Percentiles rank a stretch among this genome's conserved stretches.
Evolutionary conservation across 2,797 vertebrate species (phyloP).

Genomic region (Botia kubotai): DNA sequence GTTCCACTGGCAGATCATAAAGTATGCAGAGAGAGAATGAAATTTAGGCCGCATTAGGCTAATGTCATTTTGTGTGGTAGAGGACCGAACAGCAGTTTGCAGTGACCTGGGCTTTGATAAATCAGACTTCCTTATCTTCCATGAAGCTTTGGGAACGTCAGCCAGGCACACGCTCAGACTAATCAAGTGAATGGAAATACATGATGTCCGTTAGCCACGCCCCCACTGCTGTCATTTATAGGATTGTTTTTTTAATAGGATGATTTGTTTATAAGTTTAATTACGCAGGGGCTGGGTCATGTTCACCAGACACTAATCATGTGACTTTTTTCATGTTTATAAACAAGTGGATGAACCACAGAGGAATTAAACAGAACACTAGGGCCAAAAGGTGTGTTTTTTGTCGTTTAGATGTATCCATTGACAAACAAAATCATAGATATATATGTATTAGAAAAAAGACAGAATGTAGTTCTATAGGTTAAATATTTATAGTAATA

Average conservation of each 20-base stretch:
- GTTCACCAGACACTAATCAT: not conserved
- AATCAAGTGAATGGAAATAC: slow-evolving; percentile 64
- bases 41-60: slow-evolving; percentile 63
- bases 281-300: too few species aligned
- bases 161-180: slow-evolving; percentile 45
- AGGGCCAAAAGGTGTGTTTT: too few species aligned
- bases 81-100: slow-evolving; percentile 49
- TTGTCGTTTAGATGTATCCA: too few species aligned
- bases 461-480: too few species aligned
- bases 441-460: not conserved
- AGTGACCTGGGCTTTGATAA: slow-evolving; percentile 53
- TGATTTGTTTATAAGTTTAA: not conserved
- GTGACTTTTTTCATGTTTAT: not conserved
- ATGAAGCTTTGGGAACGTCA: slow-evolving; percentile 61
- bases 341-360: not conserved
- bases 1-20: slow-evolving; percentile 64
- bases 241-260: not conserved
- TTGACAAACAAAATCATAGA: too few species aligned
- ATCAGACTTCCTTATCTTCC: slow-evolving; percentile 53
- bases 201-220: slow-evolving; percentile 56
- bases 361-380: not conserved
- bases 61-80: slow-evolving; percentile 55
- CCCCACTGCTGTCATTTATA: slow-evolving; percentile 27
- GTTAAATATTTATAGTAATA: too few species aligned
- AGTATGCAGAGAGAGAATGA: slow-evolving; percentile 59